Percentiles rank a stretch among this genome's conserved stretches.
Conservation (phyloP, 1,140 invertebrate species). For the Pseudomyrmex concolor region DNA sequence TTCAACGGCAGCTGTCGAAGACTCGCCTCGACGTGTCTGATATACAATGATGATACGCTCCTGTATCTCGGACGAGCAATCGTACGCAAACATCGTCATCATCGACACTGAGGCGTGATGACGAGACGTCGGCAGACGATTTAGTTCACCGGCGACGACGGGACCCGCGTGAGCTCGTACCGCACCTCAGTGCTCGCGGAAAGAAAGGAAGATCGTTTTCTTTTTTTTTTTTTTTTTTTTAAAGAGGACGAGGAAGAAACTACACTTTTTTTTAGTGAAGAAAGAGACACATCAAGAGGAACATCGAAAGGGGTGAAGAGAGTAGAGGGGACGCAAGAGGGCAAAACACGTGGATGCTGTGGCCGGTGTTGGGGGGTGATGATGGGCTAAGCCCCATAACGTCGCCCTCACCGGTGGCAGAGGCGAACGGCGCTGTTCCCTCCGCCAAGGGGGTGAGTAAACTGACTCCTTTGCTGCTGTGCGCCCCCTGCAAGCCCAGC, state of each 20-base stretch:
- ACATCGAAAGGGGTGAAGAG: slow-evolving; percentile 7
- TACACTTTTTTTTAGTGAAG: slow-evolving; percentile 12
- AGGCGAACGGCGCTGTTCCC: slow-evolving; percentile 15
- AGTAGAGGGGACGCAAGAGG: slow-evolving; percentile 24
- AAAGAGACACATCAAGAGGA: background rate
- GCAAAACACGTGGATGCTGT: slow-evolving; percentile 82
- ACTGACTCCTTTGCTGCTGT: slow-evolving; percentile 81
- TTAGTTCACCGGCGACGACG: slow-evolving; percentile 42
- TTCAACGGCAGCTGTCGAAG: slow-evolving; percentile 28
- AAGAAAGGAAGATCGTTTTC: no score
- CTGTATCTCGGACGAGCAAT: background rate
- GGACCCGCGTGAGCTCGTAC: slow-evolving; percentile 4
- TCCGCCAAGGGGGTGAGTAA: slow-evolving; percentile 77
- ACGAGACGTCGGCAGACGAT: slow-evolving; percentile 41
- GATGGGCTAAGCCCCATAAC: slow-evolving; percentile 83
- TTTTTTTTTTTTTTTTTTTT: no score
- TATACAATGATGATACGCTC: slow-evolving; percentile 28
- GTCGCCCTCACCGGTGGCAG: slow-evolving; percentile 70
- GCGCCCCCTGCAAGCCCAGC: slow-evolving; percentile 82
- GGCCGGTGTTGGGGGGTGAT: slow-evolving; percentile 83
- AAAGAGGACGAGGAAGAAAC: slow-evolving; percentile 40
- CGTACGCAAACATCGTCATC: slow-evolving; percentile 14
- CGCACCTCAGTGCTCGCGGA: background rate
- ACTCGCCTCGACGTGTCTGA: slow-evolving; percentile 18
- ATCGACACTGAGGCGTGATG: slow-evolving; percentile 41